Evolutionary conservation across 2,797 vertebrate species (phyloP), one percentile per base, ranked within the genome.

Genomic region (Chelonia mydas): DNA sequence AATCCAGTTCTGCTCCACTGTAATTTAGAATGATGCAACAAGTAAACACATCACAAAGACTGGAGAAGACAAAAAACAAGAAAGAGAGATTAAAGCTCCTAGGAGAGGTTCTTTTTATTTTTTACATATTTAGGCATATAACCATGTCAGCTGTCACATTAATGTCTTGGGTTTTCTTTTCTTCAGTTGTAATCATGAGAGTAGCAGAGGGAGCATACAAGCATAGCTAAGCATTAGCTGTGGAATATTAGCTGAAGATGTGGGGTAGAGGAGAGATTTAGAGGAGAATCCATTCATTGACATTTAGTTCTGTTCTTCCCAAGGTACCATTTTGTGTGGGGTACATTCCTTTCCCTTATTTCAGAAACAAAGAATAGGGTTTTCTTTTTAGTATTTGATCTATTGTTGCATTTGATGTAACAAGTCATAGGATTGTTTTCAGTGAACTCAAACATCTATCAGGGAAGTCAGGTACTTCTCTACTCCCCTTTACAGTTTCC

Each of bases 1-100:
- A 93, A 93, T 86, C 90, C 87, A 85, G 77, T 92, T 95, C 41
- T 87, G 61, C 53, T 96, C 28, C 41, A 21, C 54, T 90, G 25
- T 92, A 81, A 85, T 77, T 88, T 90, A 15, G 61, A 83, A 85
- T 47, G 59, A 72, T 76, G 47, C 92, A 93, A 78, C 8, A 17
- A 92, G 84, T 86, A 91, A 90, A 72, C 84, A 49, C 45, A 68
- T 72, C 54, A 2, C 0, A 85, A 90, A 28, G 11, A 3, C 10
- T n/a, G 23, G 21, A 81, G 41, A 82, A 96, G 83, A 78, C 5
- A 90, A 54, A 54, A 83, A 90, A 10, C 10, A 21, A 16, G 45
- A 55, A 65, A 65, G 15, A 57, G 25, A n/a, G 15, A 27, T 74
- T 74, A 3, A 31, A 65, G 45, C 50, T 81, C 41, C 19, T 74